These are phyloP conservation scores for Glyptemys insculpta DNA, from an alignment of 2,797 vertebrate genomes.

Conservation along the genomic window DNA sequence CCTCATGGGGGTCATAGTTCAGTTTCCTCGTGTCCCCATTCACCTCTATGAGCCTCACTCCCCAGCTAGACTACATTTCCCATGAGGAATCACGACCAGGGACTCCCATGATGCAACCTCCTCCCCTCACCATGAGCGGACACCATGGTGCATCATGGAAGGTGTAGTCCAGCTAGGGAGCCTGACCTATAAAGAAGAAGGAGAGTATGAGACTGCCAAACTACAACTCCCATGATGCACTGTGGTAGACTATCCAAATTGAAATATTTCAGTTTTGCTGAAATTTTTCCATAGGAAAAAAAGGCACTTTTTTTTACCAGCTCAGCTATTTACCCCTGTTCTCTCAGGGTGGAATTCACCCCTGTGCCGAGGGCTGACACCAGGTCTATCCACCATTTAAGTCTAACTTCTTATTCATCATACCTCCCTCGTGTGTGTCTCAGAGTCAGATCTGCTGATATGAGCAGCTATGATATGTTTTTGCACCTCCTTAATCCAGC, in stretches of 20 bases:
- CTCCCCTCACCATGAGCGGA: not conserved
- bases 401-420: accelerated
- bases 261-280: not conserved
- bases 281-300: not conserved
- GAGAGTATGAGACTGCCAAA: not conserved
- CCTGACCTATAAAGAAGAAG: accelerated
- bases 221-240: not conserved
- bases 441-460: not conserved
- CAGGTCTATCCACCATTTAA: not conserved
- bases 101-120: not conserved
- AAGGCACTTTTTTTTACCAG: not conserved
- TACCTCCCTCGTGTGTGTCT: not conserved
- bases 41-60: not conserved
- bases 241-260: not conserved
- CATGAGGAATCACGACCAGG: no score
- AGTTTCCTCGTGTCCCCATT: no score
- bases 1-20: no score
- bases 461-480: not conserved
- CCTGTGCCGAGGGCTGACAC: accelerated
- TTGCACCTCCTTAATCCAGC: not conserved
- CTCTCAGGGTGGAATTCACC: not conserved
- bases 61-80: accelerated
- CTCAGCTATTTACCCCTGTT: not conserved
- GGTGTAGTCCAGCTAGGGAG: not conserved
- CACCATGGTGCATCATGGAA: not conserved